Evolutionary conservation across 2,797 vertebrate species (phyloP), one percentile per base, ranked within the genome.

Genomic region (Pampus argenteus): DNA sequence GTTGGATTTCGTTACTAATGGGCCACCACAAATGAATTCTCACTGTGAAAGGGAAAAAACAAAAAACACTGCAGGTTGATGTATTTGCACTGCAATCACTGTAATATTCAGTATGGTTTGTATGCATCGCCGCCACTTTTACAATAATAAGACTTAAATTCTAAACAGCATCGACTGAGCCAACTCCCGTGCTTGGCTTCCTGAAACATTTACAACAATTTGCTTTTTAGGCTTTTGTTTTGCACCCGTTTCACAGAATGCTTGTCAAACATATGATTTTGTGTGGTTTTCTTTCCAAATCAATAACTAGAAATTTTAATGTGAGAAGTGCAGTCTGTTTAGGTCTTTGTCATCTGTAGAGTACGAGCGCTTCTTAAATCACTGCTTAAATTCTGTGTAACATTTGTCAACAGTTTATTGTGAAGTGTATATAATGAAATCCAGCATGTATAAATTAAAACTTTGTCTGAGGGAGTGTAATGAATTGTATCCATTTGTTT

Each of bases 381-480:
- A 31, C 40, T 73, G 49, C 56, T 68, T 77, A 34, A 56, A 47
- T 44, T 64, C 66, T 79, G 44, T 66, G 29, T 63, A 75, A 72
- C 44, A 45, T 57, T 34, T 51, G 69, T 76, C 66, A 52, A 14
- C 50, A 58, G 74, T 86, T 82, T 69, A 63, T 52, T 73, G 68
- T 76, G 57, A 76, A 29, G 60, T 49, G 22, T 84, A 6, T 74
- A 48, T 45, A 66, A 64, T 66, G 14, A 79, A 68, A 57, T 81
- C 50, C 23, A 80, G 70, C 48, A 36, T 84, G 70, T 85, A 64
- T 57, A 61, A 81, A 65, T 63, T 60, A 50, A 48, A 71, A 75
- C 61, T 78, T 73, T 74, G 58, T 70, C 29, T 55, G 64, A 25
- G 38, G 60, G 54, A 54, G 47, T 73, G 47, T 68, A 60, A 82